Evolutionary conservation across 2,797 vertebrate species (phyloP).

Genomic region (Neosalanx taihuensis): DNA sequence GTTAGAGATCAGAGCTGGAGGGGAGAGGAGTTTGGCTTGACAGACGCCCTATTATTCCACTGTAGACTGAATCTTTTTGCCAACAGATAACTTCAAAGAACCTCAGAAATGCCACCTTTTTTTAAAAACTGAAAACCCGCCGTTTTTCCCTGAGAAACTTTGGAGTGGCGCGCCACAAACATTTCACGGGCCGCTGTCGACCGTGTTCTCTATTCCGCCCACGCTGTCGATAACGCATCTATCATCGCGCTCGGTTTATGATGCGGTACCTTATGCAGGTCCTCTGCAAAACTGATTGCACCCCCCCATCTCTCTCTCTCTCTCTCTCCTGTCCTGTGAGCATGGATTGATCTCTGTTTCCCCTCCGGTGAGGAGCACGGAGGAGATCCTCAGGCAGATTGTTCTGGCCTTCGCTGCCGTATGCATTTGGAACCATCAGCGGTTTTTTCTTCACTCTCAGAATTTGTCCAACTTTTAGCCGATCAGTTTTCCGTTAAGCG

Average conservation of each 20-base stretch:
- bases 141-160: slow-evolving; percentile 42
- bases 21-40: slow-evolving; percentile 42
- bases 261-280: slow-evolving; percentile 26
- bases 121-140: slow-evolving; percentile 35
- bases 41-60: slow-evolving; percentile 44
- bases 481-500: slow-evolving; percentile 34
- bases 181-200: slow-evolving; percentile 49
- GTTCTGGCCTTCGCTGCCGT: slow-evolving; percentile 9
- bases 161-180: slow-evolving; percentile 33
- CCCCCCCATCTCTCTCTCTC: slow-evolving; percentile 8
- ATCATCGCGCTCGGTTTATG: slow-evolving; percentile 36
- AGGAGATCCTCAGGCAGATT: slow-evolving; percentile 51
- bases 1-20: slow-evolving; percentile 64
- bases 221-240: slow-evolving; percentile 29
- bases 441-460: slow-evolving; percentile 31
- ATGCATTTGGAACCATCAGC: slow-evolving; percentile 61
- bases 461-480: slow-evolving; percentile 41
- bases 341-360: slow-evolving; percentile 61
- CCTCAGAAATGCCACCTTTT: slow-evolving; percentile 43
- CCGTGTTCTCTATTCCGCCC: slow-evolving; percentile 9
- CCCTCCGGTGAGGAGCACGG: slow-evolving; percentile 43
- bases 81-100: slow-evolving; percentile 67
- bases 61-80: slow-evolving; percentile 54
- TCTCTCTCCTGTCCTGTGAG: slow-evolving; percentile 8
- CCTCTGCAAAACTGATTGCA: slow-evolving; percentile 14